A percentile compares a stretch with the other conserved stretches of the same genome.
Conservation (phyloP, 2,113 vertebrate species). For the Phalacrocorax carbo region DNA sequence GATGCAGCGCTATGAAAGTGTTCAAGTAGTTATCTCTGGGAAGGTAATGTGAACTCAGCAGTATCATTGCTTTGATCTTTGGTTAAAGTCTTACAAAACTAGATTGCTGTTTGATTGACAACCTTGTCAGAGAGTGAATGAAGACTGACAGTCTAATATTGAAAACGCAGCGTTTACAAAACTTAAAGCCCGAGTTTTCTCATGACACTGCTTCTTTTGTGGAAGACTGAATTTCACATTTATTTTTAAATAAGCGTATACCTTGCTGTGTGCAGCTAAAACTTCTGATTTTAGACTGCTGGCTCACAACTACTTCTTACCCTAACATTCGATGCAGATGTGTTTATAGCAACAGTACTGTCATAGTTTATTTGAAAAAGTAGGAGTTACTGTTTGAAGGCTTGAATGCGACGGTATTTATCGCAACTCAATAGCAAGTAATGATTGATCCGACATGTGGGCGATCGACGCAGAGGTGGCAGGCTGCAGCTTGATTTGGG, state of each 20-base stretch:
- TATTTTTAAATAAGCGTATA: constrained; percentile 57
- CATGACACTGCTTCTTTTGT: constrained; percentile 75
- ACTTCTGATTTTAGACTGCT: neutral
- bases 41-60: constrained; percentile 78
- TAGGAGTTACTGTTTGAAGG: neutral
- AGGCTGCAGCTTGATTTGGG: neutral
- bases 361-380: neutral
- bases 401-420: neutral
- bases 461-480: neutral
- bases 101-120: constrained; percentile 78
- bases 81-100: constrained; percentile 75
- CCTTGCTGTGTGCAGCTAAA: constrained; percentile 26
- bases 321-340: neutral
- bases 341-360: neutral
- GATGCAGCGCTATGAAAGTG: constrained; percentile 30
- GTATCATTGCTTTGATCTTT: constrained; percentile 78
- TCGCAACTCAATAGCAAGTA: constrained; percentile 6
- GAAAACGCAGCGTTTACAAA: constrained; percentile 76
- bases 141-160: constrained; percentile 79
- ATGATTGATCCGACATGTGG: neutral
- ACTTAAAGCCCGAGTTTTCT: constrained; percentile 70
- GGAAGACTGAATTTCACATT: constrained; percentile 66
- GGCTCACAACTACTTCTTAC: neutral
- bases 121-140: constrained; percentile 78
- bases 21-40: constrained; percentile 64